These are phyloP conservation scores for Condylura cristata DNA, from an alignment of 2,113 vertebrate genomes.

Conservation along the genomic window DNA sequence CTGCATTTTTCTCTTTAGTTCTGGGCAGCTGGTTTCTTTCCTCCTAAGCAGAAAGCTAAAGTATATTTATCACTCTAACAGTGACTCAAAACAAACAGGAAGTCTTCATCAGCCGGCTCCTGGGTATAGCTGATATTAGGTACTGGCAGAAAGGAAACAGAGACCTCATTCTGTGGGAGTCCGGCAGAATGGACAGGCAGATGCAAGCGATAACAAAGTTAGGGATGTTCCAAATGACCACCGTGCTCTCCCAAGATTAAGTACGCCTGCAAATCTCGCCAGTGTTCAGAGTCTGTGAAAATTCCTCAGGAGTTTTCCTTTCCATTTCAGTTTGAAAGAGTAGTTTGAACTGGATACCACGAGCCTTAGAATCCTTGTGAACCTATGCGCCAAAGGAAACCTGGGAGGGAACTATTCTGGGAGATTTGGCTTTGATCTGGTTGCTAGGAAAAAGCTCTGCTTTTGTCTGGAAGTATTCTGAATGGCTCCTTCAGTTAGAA, in stretches of 20 bases:
- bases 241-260: conserved; percentile 74
- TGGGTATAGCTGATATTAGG: conserved; percentile 93
- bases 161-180: conserved; percentile 87
- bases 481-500: conserved; percentile 82
- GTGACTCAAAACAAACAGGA: conserved; percentile 94
- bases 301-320: conserved; percentile 78
- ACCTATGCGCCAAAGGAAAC: conserved; percentile 86
- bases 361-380: conserved; percentile 69
- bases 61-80: conserved; percentile 94
- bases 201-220: conserved; percentile 81
- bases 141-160: conserved; percentile 90
- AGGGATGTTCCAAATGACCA: conserved; percentile 76
- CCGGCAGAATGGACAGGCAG: conserved; percentile 80
- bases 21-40: conserved; percentile 91
- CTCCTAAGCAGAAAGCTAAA: conserved; percentile 86
- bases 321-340: conserved; percentile 73
- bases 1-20: conserved; percentile 87
- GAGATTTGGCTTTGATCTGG: conserved; percentile 84
- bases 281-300: conserved; percentile 69
- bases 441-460: conserved; percentile 82
- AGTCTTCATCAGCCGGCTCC: conserved; percentile 92
- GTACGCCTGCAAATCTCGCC: conserved; percentile 9
- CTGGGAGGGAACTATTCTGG: conserved; percentile 81
- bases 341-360: conserved; percentile 78
- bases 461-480: conserved; percentile 80